phyloP scores from a whole-genome alignment of 2,797 vertebrate species.

The Benthosema pterotum region DNA sequence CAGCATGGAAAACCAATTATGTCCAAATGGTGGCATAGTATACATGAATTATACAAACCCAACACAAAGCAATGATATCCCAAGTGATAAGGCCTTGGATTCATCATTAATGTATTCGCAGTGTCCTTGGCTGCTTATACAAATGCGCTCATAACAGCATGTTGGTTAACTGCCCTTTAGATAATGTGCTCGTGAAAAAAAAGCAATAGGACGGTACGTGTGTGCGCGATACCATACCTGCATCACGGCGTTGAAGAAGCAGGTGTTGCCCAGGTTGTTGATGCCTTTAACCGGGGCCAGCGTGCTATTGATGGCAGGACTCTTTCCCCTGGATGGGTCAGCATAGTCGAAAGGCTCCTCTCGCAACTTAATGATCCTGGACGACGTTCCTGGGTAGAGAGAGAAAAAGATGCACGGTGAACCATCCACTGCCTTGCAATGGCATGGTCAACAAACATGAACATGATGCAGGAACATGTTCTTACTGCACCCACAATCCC shows the following conservation, averaged over 20 bases:
- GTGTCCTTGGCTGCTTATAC: no score
- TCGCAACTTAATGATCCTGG: slow-evolving; percentile 87
- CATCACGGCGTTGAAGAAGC: slow-evolving; percentile 99
- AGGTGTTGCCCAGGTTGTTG: slow-evolving; percentile 95
- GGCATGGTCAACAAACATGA: background rate
- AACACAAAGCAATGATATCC: no score
- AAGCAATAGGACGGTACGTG: background rate
- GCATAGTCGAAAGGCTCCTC: slow-evolving; percentile 85
- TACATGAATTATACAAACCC: no score
- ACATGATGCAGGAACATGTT: no score
- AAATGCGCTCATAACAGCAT: no score
- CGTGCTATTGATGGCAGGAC: slow-evolving; percentile 72
- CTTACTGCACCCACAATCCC: no score
- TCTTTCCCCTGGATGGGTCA: slow-evolving; percentile 83
- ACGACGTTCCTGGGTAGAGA: slow-evolving; percentile 79
- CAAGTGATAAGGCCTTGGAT: no score
- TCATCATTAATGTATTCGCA: no score
- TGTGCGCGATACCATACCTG: slow-evolving; percentile 85
- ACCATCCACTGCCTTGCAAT: background rate
- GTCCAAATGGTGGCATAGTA: no score
- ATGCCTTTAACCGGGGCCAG: slow-evolving; percentile 93
- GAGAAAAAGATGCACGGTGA: background rate
- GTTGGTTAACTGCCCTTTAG: no score
- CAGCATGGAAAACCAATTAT: slow-evolving; percentile 10
- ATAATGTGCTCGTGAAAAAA: background rate